Evolutionary conservation across 2,888 invertebrate species (phyloP), one percentile per base, ranked within the genome.

Genomic region (Thumatha senex): DNA sequence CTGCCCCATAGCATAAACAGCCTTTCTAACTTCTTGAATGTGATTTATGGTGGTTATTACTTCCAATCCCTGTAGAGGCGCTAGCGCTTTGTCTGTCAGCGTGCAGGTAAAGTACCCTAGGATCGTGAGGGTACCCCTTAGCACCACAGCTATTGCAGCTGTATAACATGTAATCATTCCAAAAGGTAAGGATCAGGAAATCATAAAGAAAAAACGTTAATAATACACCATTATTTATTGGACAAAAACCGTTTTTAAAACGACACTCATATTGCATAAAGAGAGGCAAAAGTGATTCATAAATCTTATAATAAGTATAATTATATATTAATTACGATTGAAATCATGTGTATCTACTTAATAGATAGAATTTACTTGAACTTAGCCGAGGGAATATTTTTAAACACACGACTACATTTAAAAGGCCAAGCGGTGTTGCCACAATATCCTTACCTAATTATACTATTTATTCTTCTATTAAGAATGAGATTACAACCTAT

Each of bases 361-460:
- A 71, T 72, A 75, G 70, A 67, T 75, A 74, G 67, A 71, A 64
- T 71, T 74, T 71, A 67, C 41, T 62, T 67, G 64, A 57, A 67
- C 58, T 51, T 67, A 64, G 63, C 65, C 57, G 51, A 76, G 72
- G 79, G 71, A 71, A 75, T 77, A 70, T 74, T 77, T 76, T 70
- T 72, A 74, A 77, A 83, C 85, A 85, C 84, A 85, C 84, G 67
- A 88, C 89, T 88, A 87, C 82, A 69, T 77, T 77, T 88, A 83
- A 86, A 89, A 91, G 91, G 91, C 91, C 91, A 90, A 91, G 89
- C 90, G 91, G 91, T 91, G 90, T 90, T 91, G 90, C 91, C 91
- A 91, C 76, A 83, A 76, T 83, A 71, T 84, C 43, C 69, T 74
- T 45, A 45, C 35, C 29, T 63, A 62, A 14, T 58, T 59, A 59